These are phyloP conservation scores for Troides helena DNA, from an alignment of 2,888 invertebrate species.

Conservation along the genomic window DNA sequence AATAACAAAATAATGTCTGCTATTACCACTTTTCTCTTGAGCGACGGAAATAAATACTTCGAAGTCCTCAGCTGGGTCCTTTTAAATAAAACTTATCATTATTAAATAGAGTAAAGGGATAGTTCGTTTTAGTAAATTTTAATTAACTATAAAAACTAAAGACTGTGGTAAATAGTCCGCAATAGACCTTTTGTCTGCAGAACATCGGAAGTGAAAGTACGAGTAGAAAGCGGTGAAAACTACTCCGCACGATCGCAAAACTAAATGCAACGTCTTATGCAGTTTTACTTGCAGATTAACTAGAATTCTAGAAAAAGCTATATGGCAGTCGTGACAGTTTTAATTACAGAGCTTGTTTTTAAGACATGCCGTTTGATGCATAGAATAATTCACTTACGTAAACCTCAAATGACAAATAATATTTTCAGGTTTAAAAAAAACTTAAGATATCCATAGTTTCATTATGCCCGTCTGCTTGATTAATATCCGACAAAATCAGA, in stretches of 20 bases:
- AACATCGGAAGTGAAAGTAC: constrained; percentile 39
- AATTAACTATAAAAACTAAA: background rate
- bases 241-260: constrained; percentile 37
- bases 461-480: too few species aligned
- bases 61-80: background rate
- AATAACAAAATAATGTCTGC: too few species aligned
- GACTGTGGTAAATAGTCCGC: constrained; percentile 22
- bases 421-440: too few species aligned
- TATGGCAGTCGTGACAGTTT: constrained; percentile 1
- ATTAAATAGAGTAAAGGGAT: background rate
- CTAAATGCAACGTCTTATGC: constrained; percentile 52
- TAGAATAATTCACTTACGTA: too few species aligned
- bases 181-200: constrained; percentile 34
- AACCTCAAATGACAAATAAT: too few species aligned
- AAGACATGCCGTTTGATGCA: background rate
- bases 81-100: background rate
- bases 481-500: too few species aligned
- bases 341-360: background rate
- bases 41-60: too few species aligned
- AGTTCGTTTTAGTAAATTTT: background rate
- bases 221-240: constrained; percentile 37
- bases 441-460: too few species aligned
- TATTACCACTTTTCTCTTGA: too few species aligned
- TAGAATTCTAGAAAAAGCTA: constrained; percentile 32
- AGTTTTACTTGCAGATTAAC: constrained; percentile 33